Evolutionary conservation across 2,113 vertebrate genomes (phyloP).

Genomic region (Astur gentilis): DNA sequence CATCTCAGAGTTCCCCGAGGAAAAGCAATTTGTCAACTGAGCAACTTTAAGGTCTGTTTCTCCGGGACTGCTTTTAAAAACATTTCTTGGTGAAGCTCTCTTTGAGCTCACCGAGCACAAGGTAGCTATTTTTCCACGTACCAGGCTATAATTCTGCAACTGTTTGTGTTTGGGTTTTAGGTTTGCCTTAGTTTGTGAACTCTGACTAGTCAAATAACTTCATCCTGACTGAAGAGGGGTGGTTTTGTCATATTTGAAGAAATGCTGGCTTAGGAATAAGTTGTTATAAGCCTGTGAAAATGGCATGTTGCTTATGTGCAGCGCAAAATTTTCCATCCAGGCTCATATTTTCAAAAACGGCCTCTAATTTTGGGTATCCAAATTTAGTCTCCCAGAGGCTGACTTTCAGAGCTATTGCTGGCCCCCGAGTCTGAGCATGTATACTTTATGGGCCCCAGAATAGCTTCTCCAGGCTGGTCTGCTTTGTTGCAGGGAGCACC

Average conservation of each 20-base stretch:
- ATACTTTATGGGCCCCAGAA: background rate
- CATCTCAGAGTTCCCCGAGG: background rate
- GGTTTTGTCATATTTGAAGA: background rate
- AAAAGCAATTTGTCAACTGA: background rate
- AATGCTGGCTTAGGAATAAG: background rate
- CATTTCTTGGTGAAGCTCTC: background rate
- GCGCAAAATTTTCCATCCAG: background rate
- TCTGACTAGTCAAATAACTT: background rate
- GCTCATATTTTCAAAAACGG: background rate
- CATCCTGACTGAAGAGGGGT: background rate
- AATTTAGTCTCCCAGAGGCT: background rate
- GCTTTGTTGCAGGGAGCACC: background rate
- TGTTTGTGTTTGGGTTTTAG: background rate
- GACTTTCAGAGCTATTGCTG: background rate
- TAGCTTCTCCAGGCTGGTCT: background rate
- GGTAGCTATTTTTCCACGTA: background rate
- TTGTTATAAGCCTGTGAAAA: conserved; percentile 6
- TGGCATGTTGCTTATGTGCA: background rate
- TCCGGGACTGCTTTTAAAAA: background rate
- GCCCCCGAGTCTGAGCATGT: background rate
- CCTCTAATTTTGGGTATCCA: conserved; percentile 40
- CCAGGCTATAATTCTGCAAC: background rate
- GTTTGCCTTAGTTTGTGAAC: conserved; percentile 12
- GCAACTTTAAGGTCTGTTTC: background rate
- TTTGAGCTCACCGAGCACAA: background rate